Percentiles rank a stretch among this genome's conserved stretches.
These are phyloP conservation scores for Listrodromus nycthemerus DNA, from an alignment of 2,888 invertebrate genomes.

Conservation along the genomic window DNA sequence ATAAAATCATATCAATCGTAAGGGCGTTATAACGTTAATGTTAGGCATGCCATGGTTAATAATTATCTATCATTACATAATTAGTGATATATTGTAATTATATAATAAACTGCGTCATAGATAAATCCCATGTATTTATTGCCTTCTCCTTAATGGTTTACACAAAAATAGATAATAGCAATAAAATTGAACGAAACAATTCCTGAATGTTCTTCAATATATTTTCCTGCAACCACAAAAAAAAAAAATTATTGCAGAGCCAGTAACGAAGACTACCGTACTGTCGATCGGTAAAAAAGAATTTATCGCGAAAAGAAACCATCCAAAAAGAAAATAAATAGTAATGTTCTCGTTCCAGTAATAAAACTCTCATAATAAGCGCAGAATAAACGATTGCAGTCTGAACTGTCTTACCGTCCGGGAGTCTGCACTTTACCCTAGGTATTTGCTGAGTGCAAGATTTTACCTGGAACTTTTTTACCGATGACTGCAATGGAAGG, in stretches of 20 bases:
- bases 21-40: constrained; percentile 80
- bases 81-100: constrained; percentile 83
- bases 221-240: too few relatives aligned
- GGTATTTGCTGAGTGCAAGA: neutral
- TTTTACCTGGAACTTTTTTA: neutral
- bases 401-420: too few relatives aligned
- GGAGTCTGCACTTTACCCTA: too few relatives aligned
- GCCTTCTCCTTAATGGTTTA: neutral
- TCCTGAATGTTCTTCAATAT: too few relatives aligned
- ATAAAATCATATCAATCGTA: constrained; percentile 84
- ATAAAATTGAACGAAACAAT: too few relatives aligned
- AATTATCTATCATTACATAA: constrained; percentile 82
- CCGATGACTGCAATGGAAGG: too few relatives aligned
- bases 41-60: constrained; percentile 79
- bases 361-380: too few relatives aligned
- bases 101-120: constrained; percentile 84
- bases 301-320: too few relatives aligned
- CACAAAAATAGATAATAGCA: too few relatives aligned
- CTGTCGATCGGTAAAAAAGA: neutral
- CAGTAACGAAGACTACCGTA: neutral
- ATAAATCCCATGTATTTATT: constrained; percentile 54
- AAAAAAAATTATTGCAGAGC: neutral
- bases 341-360: too few relatives aligned
- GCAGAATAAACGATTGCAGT: too few relatives aligned
- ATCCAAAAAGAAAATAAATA: too few relatives aligned